Evolutionary conservation across 2,888 invertebrate genomes (phyloP).

Genomic region (Tenthredo notha): DNA sequence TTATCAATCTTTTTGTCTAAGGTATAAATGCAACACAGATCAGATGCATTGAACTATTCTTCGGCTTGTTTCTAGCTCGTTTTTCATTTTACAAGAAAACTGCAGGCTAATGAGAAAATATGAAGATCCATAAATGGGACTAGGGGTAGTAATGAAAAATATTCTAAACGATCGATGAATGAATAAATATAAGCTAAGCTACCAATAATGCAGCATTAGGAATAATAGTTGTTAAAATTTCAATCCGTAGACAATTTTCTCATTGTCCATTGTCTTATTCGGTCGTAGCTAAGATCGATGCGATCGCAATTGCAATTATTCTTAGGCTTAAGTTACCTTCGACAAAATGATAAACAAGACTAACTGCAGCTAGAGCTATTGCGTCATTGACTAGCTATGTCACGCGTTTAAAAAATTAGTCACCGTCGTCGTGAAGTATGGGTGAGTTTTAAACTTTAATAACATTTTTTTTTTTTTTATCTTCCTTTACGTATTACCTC

Average conservation of each 20-base stretch:
- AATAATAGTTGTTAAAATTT: neutral
- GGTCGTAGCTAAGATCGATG: neutral
- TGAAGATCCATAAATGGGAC: no score
- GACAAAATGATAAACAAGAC: conserved; percentile 31
- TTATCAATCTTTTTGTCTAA: neutral
- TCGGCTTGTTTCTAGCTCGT: no score
- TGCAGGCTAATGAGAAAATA: neutral
- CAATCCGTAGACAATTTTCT: neutral
- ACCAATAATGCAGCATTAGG: neutral
- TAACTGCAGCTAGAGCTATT: neutral
- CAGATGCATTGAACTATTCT: neutral
- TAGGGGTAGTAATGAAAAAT: neutral
- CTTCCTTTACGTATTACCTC: neutral
- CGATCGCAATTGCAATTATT: neutral
- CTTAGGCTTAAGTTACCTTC: conserved; percentile 9
- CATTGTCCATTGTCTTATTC: conserved; percentile 16
- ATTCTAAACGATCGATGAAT: conserved; percentile 9
- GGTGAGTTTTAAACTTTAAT: no score
- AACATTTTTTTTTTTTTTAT: no score
- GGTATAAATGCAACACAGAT: neutral
- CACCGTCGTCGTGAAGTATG: neutral
- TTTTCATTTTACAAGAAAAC: neutral
- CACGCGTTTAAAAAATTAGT: conserved; percentile 18
- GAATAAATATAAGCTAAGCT: neutral
- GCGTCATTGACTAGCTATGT: conserved; percentile 30